These are phyloP conservation scores for Clinocottus analis DNA, from an alignment of 2,113 vertebrate genomes.

Conservation along the genomic window DNA sequence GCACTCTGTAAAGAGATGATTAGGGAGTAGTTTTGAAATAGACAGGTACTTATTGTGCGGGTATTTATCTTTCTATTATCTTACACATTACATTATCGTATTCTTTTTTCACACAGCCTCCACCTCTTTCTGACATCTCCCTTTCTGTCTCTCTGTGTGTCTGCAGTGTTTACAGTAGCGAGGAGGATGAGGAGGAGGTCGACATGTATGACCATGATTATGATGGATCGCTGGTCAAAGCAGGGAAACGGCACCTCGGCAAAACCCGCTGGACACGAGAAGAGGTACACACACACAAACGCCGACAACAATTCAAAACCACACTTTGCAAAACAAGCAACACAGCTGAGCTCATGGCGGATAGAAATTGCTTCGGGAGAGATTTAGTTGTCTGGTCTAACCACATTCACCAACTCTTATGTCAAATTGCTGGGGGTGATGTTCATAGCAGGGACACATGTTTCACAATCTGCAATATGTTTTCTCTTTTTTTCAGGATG, in stretches of 20 bases:
- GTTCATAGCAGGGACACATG: background rate
- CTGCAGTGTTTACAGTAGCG: constrained; percentile 96
- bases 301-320: background rate
- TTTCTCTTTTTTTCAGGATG: constrained; percentile 87
- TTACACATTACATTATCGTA: background rate
- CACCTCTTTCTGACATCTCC: constrained; percentile 7
- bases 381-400: constrained; percentile 6
- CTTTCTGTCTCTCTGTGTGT: constrained; percentile 1
- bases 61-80: constrained; percentile 50
- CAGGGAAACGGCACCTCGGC: constrained; percentile 94
- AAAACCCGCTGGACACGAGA: constrained; percentile 99
- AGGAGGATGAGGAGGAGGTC: constrained; percentile 96
- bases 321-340: background rate
- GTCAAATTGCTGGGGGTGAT: background rate
- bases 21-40: constrained; percentile 61
- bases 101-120: constrained; percentile 25
- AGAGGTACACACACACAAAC: constrained; percentile 85
- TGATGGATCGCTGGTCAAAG: constrained; percentile 91
- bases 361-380: background rate
- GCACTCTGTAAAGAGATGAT: constrained; percentile 54
- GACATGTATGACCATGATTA: constrained; percentile 98
- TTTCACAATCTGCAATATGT: constrained; percentile 37
- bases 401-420: background rate
- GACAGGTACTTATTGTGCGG: constrained; percentile 39
- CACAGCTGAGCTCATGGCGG: background rate